These are phyloP conservation scores for Myxocyprinus asiaticus DNA, from an alignment of 2,113 vertebrate species.

Conservation along the genomic window DNA sequence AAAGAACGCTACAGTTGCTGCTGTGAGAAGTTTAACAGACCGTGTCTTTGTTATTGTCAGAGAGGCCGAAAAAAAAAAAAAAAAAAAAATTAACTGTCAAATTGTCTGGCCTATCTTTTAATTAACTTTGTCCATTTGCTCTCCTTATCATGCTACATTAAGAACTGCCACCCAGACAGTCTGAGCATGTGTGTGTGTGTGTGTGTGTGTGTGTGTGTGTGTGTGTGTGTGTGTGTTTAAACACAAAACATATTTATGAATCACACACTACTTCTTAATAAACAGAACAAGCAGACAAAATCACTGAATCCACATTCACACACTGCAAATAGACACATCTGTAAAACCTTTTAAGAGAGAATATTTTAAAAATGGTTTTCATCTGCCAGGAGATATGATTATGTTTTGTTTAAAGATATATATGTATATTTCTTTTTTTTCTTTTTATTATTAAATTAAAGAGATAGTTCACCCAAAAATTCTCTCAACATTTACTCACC, in stretches of 20 bases:
- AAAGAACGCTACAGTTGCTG: conserved; percentile 1
- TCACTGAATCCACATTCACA: not conserved
- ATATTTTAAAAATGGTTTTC: no score
- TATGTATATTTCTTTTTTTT: no score
- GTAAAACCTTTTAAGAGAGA: no score
- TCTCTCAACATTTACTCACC: no score
- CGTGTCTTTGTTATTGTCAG: conserved; percentile 28
- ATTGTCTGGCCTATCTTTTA: conserved; percentile 51
- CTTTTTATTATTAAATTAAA: no score
- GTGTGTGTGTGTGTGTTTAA: no score
- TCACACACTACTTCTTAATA: not conserved
- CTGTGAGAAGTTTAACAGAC: conserved; percentile 13
- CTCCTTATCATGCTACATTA: conserved; percentile 54
- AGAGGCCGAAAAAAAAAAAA: conserved; percentile 6
- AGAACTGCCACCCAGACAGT: conserved; percentile 46
- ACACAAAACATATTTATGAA: not conserved
- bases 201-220: no score
- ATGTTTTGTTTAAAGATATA: no score
- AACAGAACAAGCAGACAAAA: not conserved
- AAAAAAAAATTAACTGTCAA: conserved; percentile 20
- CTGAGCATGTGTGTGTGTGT: not conserved
- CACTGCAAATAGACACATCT: not conserved
- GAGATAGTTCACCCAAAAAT: no score
- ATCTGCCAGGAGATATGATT: no score
- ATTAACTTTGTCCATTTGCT: conserved; percentile 57